These are phyloP conservation scores for Sorex araneus DNA, from an alignment of 2,113 vertebrate species.

Conservation along the genomic window DNA sequence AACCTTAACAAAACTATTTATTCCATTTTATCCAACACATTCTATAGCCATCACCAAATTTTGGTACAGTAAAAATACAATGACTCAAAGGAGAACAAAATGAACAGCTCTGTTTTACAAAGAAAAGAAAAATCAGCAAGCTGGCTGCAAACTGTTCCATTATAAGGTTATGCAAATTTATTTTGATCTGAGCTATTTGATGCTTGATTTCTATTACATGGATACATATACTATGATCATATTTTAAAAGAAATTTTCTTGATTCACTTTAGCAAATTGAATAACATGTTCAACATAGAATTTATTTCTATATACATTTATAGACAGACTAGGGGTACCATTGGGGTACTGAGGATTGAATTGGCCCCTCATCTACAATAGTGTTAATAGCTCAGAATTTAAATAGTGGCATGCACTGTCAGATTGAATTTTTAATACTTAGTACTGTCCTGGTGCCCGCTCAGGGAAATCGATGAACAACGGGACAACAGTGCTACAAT, in stretches of 20 bases:
- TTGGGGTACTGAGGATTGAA: too few species aligned
- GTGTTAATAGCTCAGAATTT: too few species aligned
- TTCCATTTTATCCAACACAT: neutral
- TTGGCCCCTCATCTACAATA: too few species aligned
- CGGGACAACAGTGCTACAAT: too few species aligned
- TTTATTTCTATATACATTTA: neutral
- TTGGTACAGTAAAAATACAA: constrained; percentile 13
- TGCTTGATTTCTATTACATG: constrained; percentile 37
- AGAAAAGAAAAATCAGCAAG: constrained; percentile 43
- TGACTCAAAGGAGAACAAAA: constrained; percentile 34
- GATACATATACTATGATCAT: constrained; percentile 23
- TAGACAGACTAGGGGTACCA: too few species aligned
- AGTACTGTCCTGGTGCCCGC: too few species aligned
- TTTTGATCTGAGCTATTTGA: constrained; percentile 63
- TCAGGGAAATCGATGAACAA: too few species aligned
- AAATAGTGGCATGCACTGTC: too few species aligned
- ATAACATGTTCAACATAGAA: neutral
- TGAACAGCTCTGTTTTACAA: constrained; percentile 48
- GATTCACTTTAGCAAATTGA: constrained; percentile 38
- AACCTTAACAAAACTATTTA: neutral
- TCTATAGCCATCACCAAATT: constrained; percentile 9
- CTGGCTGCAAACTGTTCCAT: constrained; percentile 39
- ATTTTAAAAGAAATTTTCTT: constrained; percentile 56
- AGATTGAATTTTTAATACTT: too few species aligned
- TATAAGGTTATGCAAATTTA: constrained; percentile 53